A percentile compares a stretch with the other conserved stretches of the same genome.
These are phyloP conservation scores for Momotus momota DNA, from an alignment of 2,797 vertebrate species.

Conservation along the genomic window DNA sequence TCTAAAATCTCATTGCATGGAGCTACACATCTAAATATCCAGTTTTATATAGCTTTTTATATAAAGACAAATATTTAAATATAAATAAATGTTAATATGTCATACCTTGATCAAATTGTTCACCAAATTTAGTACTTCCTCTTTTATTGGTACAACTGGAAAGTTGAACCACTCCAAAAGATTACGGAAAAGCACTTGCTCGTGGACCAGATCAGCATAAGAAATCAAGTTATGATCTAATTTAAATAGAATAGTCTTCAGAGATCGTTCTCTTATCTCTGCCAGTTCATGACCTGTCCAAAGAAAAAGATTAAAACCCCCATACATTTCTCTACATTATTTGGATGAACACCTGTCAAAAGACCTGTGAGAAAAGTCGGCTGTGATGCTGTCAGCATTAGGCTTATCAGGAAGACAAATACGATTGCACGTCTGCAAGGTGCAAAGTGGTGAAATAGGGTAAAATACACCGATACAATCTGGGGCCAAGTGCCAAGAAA, in stretches of 20 bases:
- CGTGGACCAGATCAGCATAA: conserved; percentile 86
- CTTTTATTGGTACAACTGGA: conserved; percentile 88
- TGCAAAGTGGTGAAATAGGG: background rate
- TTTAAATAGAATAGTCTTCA: conserved; percentile 88
- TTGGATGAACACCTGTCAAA: background rate
- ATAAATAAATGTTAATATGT: background rate
- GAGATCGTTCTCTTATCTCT: conserved; percentile 92
- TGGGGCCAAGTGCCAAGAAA: background rate
- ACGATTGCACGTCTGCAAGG: rapidly evolving
- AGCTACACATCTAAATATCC: background rate
- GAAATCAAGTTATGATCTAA: conserved; percentile 87
- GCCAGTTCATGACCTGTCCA: conserved; percentile 87
- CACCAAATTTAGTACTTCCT: conserved; percentile 87
- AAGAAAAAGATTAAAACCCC: background rate
- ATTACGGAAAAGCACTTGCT: conserved; percentile 85
- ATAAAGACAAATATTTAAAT: background rate
- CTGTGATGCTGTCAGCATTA: background rate
- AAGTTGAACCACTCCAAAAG: conserved; percentile 97
- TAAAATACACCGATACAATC: rapidly evolving
- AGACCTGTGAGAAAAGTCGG: rapidly evolving
- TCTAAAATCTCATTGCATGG: background rate
- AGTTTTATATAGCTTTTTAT: background rate
- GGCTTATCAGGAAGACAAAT: background rate
- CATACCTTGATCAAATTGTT: conserved; percentile 87
- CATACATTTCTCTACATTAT: background rate